Evolutionary conservation across 2,888 invertebrate genomes (phyloP), one percentile per base, ranked within the genome.

Genomic region (Leucania comma): DNA sequence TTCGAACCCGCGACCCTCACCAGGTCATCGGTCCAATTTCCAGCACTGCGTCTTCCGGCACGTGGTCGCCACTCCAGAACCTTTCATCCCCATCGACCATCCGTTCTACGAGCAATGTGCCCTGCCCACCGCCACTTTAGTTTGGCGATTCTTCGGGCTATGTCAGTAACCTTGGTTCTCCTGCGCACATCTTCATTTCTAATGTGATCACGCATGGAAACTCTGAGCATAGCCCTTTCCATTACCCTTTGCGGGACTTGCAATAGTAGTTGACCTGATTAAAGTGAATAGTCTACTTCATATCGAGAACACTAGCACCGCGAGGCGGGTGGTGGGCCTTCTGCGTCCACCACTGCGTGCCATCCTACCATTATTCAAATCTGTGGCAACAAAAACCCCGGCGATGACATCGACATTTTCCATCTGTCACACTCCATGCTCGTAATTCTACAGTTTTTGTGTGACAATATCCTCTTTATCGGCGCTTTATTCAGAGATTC

Each of bases 351-450:
- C 5, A 3, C 24, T 9, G 24, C 17, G 58, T 59, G n/a, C 6
- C 32, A 24, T 54, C 68, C 69, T 71, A 59, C 83, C 77, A 78
- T 84, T 90, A 91, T 91, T 92, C 89, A 91, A 92, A 92, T 91
- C 85, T 75, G 68, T 56, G 56, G 58, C 63, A 57, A 75, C 75
- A 86, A 87, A 87, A 90, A 89, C 67, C 63, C 64, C 68, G 77
- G 50, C 83, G 80, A 81, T 75, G 75, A 80, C 75, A 78, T 80
- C 85, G 85, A 86, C 76, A 76, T 84, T 75, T 82, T 84, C 85
- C 87, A 88, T 89, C 90, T 87, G 90, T 88, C 88, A 88, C 90
- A 88, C 80, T 84, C 85, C 64, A 74, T 71, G 83, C 81, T 78
- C 71, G 71, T 69, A 78, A 75, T 74, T 69, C 63, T 77, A 63